Evolutionary conservation across 1,140 invertebrate genomes (phyloP).

Genomic region (Anoplolepis gracilipes): DNA sequence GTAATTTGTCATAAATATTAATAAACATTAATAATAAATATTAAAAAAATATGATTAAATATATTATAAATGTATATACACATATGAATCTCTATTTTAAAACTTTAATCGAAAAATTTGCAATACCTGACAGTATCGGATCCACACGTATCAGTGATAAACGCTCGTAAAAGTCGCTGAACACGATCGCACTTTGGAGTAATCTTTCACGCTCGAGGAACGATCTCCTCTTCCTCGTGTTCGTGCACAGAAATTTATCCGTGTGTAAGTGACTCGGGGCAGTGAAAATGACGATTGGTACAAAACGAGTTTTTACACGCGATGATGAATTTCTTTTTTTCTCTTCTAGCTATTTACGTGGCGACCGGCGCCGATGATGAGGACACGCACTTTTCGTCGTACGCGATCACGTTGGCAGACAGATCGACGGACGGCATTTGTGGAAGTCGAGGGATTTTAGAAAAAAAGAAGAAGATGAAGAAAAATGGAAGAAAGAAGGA

Average conservation of each 20-base stretch:
- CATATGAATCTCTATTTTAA: neutral
- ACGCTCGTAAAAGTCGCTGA: constrained; percentile 16
- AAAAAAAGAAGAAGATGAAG: neutral
- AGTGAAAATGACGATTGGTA: neutral
- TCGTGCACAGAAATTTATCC: neutral
- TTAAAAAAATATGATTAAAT: no score
- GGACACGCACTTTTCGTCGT: constrained; percentile 14
- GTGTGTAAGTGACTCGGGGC: neutral
- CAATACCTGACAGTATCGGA: constrained; percentile 39
- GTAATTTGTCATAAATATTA: neutral
- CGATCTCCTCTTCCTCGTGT: neutral
- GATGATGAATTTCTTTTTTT: neutral
- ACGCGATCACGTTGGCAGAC: constrained; percentile 1
- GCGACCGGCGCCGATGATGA: neutral
- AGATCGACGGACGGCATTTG: neutral
- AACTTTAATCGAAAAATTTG: neutral
- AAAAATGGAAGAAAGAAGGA: neutral
- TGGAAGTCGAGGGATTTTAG: neutral
- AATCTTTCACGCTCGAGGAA: neutral
- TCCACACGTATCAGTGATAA: neutral
- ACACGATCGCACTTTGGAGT: neutral
- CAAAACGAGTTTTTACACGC: constrained; percentile 1
- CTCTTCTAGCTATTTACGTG: neutral
- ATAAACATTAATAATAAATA: neutral
- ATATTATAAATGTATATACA: neutral